Evolutionary conservation across 2,888 invertebrate genomes (phyloP).

Genomic region (Nomada ferruginata): DNA sequence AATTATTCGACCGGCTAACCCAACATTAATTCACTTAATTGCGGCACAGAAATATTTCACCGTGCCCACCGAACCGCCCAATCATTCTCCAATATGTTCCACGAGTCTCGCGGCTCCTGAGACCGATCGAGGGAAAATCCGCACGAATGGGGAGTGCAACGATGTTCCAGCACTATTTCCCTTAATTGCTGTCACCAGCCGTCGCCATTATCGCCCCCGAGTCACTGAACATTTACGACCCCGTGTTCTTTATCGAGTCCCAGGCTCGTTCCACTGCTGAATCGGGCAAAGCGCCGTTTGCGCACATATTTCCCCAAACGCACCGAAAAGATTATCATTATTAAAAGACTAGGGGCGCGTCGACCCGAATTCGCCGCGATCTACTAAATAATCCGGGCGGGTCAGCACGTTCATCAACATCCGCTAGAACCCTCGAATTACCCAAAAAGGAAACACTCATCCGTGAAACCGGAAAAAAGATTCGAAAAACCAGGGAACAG

Average conservation of each 20-base stretch:
- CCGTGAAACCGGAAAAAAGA: not conserved
- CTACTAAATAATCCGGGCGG: not conserved
- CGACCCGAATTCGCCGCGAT: no score
- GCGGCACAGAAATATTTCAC: not conserved
- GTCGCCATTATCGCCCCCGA: constrained; percentile 12
- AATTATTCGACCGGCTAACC: no score
- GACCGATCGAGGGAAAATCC: constrained; percentile 7
- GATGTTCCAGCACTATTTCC: not conserved
- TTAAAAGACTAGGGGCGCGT: no score
- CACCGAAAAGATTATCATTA: no score
- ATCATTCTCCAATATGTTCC: constrained; percentile 12
- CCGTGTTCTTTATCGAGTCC: not conserved
- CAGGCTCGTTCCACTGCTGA: not conserved
- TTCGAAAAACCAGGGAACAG: not conserved
- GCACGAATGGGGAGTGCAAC: not conserved
- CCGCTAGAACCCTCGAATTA: not conserved
- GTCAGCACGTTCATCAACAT: no score
- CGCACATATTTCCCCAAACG: no score
- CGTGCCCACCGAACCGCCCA: not conserved
- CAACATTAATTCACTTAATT: constrained; percentile 33
- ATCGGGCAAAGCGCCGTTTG: not conserved
- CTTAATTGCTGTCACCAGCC: constrained; percentile 37
- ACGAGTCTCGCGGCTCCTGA: not conserved
- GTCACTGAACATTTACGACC: constrained; percentile 8
- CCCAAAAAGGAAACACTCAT: not conserved